Conservation (phyloP, 2,113 vertebrate genomes). For the Phrynosoma blainvillii region DNA sequence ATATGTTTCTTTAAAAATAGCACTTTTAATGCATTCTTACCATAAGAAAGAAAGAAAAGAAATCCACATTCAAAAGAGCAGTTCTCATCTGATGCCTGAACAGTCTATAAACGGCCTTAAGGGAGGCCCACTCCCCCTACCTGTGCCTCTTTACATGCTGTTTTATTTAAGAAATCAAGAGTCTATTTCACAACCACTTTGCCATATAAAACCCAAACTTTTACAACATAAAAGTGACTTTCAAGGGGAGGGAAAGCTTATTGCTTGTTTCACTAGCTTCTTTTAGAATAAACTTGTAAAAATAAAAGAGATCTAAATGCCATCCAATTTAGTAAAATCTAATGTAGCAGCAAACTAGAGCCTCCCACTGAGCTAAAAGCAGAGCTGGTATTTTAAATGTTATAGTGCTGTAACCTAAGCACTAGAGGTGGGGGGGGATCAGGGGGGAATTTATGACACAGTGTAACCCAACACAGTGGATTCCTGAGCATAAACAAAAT, state of each 20-base stretch:
- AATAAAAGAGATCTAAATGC: slow-evolving; percentile 62
- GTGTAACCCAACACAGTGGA: slow-evolving; percentile 38
- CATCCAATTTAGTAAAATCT: slow-evolving; percentile 67
- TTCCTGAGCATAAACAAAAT: slow-evolving; percentile 34
- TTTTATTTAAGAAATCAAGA: slow-evolving; percentile 76
- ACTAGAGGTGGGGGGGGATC: neutral
- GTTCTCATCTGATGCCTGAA: slow-evolving; percentile 66
- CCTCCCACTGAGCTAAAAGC: slow-evolving; percentile 47
- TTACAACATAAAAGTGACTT: slow-evolving; percentile 64
- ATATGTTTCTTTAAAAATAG: slow-evolving; percentile 34
- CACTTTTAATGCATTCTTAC: neutral
- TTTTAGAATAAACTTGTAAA: slow-evolving; percentile 71
- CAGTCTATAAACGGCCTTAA: slow-evolving; percentile 66
- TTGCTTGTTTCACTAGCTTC: slow-evolving; percentile 67
- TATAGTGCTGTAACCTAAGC: slow-evolving; percentile 37
- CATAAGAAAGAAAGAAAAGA: neutral
- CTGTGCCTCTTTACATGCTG: slow-evolving; percentile 64
- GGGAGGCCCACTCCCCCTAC: slow-evolving; percentile 68
- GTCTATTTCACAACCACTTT: slow-evolving; percentile 68
- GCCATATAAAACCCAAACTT: slow-evolving; percentile 64
- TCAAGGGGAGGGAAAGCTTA: slow-evolving; percentile 53
- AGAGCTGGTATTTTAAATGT: slow-evolving; percentile 56
- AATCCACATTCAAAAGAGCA: neutral
- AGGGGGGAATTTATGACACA: slow-evolving; percentile 41
- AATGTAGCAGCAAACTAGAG: slow-evolving; percentile 53